phyloP scores from a whole-genome alignment of 2,888 invertebrate genomes.

The Anarsia innoxiella region DNA sequence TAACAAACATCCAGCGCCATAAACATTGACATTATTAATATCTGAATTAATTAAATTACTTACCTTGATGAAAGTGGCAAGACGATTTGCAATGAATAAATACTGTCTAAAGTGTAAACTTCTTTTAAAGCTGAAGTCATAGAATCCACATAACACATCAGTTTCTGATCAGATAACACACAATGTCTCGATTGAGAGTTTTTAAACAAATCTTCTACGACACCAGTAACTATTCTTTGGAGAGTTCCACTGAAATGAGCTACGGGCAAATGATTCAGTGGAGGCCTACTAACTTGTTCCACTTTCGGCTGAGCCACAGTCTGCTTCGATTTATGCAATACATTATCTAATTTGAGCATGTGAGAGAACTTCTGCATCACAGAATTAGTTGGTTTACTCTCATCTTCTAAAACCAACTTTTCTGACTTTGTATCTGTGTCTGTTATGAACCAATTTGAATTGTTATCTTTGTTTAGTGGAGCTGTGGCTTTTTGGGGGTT shows the following conservation, averaged over 20 bases:
- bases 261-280: conserved; percentile 56
- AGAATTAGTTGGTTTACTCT: conserved; percentile 36
- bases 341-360: conserved; percentile 68
- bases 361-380: conserved; percentile 57
- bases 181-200: conserved; percentile 85
- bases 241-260: conserved; percentile 77
- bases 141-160: conserved; percentile 84
- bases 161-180: conserved; percentile 80
- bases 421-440: conserved; percentile 27
- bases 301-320: conserved; percentile 29
- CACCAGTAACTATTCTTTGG: conserved; percentile 74
- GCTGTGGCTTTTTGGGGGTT: conserved; percentile 28
- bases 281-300: conserved; percentile 66
- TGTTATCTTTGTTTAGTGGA: conserved; percentile 43
- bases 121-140: conserved; percentile 81
- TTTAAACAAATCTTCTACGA: conserved; percentile 83
- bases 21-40: no score
- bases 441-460: conserved; percentile 59
- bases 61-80: conserved; percentile 69
- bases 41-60: no score
- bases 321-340: conserved; percentile 48
- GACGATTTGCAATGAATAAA: conserved; percentile 79
- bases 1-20: no score
- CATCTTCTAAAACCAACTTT: conserved; percentile 30
- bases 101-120: conserved; percentile 78